Evolutionary conservation across 2,888 invertebrate genomes (phyloP), one percentile per base, ranked within the genome.

Genomic region (Brachylomia viminalis): DNA sequence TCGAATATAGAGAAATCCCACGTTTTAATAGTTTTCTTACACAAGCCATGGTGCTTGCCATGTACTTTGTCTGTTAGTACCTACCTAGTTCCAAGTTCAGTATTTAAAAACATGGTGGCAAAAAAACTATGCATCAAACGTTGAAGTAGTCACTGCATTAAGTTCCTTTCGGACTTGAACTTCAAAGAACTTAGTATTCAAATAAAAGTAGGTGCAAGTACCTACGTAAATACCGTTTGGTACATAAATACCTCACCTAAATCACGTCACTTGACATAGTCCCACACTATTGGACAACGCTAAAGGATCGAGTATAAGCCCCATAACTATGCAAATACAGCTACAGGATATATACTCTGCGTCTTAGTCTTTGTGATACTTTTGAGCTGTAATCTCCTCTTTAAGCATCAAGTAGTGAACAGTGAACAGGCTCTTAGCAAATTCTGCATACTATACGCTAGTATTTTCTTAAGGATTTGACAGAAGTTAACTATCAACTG

Each of bases 291-390:
- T 38, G 2, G 13, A 33, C 15, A 17, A 27, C 33, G 6, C 13
- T 23, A 77, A 10, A 27, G 45, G 38, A 45, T 27, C 10, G 13
- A 54, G 23, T 20, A 20, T 33, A 49, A n/a, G 49, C 56, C 78
- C 68, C 47, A 56, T 75, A n/a, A 20, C 20, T 72, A 79, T 73
- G 80, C 72, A 59, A 72, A 72, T 61, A 54, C 54, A 72, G 61
- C 27, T 30, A 70, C 38, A 58, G 42, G 56, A 76, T 30, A 71
- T 79, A 30, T 23, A 47, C 33, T 56, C 27, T 30, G 5, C 20
- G 27, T 52, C 56, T 71, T 27, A 23, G 23, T 27, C 20, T 52
- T 45, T 81, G 76, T 38, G 20, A 42, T 45, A 2, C 8, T 49
- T 15, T 17, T 2, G 15, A 67, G 6, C 13, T 33, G 15, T 52